Conservation (phyloP, 2,888 invertebrate species). For the Pharmacophagus antenor region DNA sequence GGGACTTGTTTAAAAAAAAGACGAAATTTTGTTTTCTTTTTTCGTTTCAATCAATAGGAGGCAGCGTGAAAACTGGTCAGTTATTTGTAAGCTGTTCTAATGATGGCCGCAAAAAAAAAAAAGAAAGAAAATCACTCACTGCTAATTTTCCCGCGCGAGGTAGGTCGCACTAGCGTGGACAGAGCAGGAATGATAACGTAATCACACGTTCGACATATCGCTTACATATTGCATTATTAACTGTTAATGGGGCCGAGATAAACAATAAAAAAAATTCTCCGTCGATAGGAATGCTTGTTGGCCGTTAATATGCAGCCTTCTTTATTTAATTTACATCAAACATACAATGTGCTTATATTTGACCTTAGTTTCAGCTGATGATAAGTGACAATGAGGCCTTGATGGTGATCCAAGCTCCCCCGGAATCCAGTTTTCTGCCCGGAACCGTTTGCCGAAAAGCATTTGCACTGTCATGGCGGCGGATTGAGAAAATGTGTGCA, state of each 20-base stretch:
- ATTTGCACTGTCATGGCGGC: no score
- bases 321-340: no score
- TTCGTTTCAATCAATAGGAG: neutral
- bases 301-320: neutral
- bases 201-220: slow-evolving; percentile 25
- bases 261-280: slow-evolving; percentile 9
- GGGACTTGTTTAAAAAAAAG: neutral
- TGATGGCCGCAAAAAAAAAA: slow-evolving; percentile 4
- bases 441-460: no score
- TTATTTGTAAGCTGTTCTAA: slow-evolving; percentile 2
- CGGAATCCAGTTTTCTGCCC: no score
- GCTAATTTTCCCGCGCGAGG: slow-evolving; percentile 3
- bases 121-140: slow-evolving; percentile 17
- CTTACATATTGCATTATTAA: slow-evolving; percentile 22
- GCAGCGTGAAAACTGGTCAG: neutral
- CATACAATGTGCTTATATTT: neutral
- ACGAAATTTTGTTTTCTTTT: neutral
- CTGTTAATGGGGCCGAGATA: slow-evolving; percentile 26
- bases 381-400: no score
- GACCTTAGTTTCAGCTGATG: no score
- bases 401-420: no score
- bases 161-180: slow-evolving; percentile 17
- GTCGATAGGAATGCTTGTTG: neutral
- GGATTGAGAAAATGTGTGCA: no score
- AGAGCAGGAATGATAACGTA: slow-evolving; percentile 26